These are phyloP conservation scores for Telenomus remus DNA, from an alignment of 1,140 invertebrate species.

Conservation along the genomic window DNA sequence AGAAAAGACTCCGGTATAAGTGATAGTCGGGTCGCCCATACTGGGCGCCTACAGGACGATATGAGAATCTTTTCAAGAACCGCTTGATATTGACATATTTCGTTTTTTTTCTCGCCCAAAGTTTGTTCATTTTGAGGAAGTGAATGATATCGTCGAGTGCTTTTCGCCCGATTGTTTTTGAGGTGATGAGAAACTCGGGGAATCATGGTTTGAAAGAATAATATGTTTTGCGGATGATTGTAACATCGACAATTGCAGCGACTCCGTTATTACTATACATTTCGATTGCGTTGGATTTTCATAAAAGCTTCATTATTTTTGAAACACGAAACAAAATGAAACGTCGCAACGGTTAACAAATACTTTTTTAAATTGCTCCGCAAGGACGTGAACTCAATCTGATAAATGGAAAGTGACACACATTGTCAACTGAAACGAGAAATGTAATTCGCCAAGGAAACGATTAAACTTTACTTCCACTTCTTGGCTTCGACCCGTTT, in stretches of 20 bases:
- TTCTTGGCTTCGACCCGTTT: background rate
- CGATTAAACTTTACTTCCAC: constrained; percentile 26
- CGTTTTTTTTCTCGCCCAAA: constrained; percentile 22
- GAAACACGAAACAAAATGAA: constrained; percentile 2
- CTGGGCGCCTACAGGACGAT: constrained; percentile 27
- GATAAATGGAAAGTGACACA: constrained; percentile 32
- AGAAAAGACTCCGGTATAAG: constrained; percentile 32
- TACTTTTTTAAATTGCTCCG: constrained; percentile 14
- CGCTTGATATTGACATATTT: constrained; percentile 44
- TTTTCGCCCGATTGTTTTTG: constrained; percentile 18
- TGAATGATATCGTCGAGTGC: constrained; percentile 35
- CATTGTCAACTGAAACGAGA: constrained; percentile 32
- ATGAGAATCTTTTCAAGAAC: constrained; percentile 21
- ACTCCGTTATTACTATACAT: too few species aligned
- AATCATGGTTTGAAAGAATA: constrained; percentile 30
- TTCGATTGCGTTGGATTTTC: constrained; percentile 9
- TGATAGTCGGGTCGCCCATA: constrained; percentile 24
- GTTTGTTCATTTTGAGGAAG: constrained; percentile 48
- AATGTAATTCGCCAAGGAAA: constrained; percentile 31
- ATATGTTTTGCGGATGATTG: constrained; percentile 15
- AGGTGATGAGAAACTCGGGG: constrained; percentile 17
- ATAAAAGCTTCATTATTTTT: constrained; percentile 29
- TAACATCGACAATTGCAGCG: background rate
- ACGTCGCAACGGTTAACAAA: constrained; percentile 13
- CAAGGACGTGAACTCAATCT: constrained; percentile 21